These are phyloP conservation scores for Cygnus olor DNA, from an alignment of 2,797 vertebrate genomes.

Conservation along the genomic window DNA sequence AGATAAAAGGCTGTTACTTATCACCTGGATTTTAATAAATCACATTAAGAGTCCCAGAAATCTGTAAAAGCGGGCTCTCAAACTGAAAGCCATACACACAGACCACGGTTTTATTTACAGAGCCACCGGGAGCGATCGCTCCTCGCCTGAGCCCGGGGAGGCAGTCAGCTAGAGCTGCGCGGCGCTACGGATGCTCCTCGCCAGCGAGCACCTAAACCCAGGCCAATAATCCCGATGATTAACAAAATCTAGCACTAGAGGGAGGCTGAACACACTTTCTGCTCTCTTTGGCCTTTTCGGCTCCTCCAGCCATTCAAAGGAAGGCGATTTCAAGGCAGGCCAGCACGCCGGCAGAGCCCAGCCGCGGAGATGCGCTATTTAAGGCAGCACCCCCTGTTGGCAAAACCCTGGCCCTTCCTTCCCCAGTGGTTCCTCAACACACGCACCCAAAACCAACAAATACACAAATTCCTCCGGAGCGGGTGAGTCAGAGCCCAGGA, in stretches of 20 bases:
- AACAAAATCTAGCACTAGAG: slow-evolving; percentile 68
- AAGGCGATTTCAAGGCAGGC: neutral
- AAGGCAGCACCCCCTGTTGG: neutral
- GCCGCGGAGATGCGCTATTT: neutral
- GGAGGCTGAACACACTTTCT: neutral
- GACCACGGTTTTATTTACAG: neutral
- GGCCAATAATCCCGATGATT: slow-evolving; percentile 24
- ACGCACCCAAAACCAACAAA: neutral
- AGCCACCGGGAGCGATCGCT: neutral
- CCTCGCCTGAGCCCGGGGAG: neutral
- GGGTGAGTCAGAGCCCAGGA: slow-evolving; percentile 5
- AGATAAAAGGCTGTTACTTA: slow-evolving; percentile 47
- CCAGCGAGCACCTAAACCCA: neutral
- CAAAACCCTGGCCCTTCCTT: neutral
- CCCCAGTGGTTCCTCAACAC: neutral
- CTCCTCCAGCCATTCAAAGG: neutral
- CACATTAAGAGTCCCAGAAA: neutral
- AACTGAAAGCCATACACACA: neutral
- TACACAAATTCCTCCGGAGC: neutral
- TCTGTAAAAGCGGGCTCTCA: neutral
- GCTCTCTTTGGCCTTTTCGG: neutral
- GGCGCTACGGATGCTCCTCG: fast-evolving
- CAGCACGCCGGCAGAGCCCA: neutral
- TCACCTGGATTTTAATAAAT: slow-evolving; percentile 19
- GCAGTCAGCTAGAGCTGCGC: neutral